Evolutionary conservation across 2,888 invertebrate species (phyloP), one percentile per base, ranked within the genome.

Genomic region (Eledona agricola): DNA sequence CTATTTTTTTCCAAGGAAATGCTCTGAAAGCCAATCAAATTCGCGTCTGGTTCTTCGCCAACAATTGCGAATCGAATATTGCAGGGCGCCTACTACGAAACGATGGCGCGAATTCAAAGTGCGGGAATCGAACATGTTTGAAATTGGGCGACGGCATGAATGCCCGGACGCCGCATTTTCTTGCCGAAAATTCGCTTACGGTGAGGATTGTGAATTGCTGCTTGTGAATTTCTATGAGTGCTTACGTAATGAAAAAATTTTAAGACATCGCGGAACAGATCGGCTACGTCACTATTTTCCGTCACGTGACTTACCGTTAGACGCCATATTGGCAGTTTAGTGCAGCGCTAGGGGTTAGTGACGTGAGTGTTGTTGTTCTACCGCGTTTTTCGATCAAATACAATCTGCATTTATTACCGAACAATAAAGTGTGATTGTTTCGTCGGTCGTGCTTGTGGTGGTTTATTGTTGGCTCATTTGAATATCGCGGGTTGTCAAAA

Each of bases 291-390:
- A 78, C 78, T 76, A 73, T 77, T 76, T 71, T 74, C 69, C 77
- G 71, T 80, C 81, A 81, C 80, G 80, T 81, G 80, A 81, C 78
- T 74, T 72, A 73, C 75, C 76, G 79, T 77, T 77, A 76, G 76
- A 78, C 80, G 81, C 81, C 81, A 81, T 81, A 80, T 81, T 80
- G 78, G 78, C 78, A 78, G 78, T 78, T 79, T 74, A 75, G 77
- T 77, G 75, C 72, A 71, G 73, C 69, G 72, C 72, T 72, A 74
- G 76, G 78, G 78, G 78, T 77, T 76, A 75, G 77, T 74, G 75
- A 76, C 76, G 77, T 77, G 73, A 66, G 63, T 63, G 55, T 56
- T 43, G 63, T 64, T 65, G 57, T 61, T 59, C 61, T 64, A 57
- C 56, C 43, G 42, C 51, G 51, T 60, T 61, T 61, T 62, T 45